phyloP scores from a whole-genome alignment of 92 coral and sea anemone genomes.

The Chrysogorgia sp. region DNA sequence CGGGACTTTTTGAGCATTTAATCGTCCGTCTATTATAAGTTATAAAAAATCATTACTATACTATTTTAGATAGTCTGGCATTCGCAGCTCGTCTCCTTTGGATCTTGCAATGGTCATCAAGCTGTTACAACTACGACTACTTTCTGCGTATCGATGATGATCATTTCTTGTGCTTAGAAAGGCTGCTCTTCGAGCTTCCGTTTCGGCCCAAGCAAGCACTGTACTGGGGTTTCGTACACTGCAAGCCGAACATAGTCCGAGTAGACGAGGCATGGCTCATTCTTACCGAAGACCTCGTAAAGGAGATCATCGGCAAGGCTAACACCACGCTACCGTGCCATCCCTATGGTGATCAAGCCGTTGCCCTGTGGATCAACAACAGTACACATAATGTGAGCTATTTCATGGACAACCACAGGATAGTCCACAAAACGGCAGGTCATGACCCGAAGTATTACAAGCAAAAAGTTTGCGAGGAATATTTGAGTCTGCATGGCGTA shows the following conservation, averaged over 20 bases:
- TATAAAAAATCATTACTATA: too few species aligned
- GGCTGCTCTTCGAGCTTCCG: constrained; percentile 72
- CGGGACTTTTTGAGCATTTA: too few species aligned
- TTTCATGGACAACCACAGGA: constrained; percentile 87
- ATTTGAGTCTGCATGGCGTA: constrained; percentile 85
- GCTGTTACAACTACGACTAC: constrained; percentile 61
- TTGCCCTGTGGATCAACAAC: constrained; percentile 81
- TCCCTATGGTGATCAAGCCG: constrained; percentile 96
- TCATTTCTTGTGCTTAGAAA: constrained; percentile 88
- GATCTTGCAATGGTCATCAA: constrained; percentile 79
- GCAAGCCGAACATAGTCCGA: constrained; percentile 77
- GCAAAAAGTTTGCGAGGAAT: constrained; percentile 65
- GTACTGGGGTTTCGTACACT: constrained; percentile 97
- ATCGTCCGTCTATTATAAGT: too few species aligned
- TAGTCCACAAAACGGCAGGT: constrained; percentile 94
- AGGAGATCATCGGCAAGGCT: constrained; percentile 67
- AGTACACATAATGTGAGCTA: constrained; percentile 81
- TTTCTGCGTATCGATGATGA: constrained; percentile 96
- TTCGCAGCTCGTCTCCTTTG: constrained; percentile 87
- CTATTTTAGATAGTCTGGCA: constrained; percentile 65
- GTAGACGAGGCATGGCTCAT: constrained; percentile 98
- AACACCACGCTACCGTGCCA: constrained; percentile 73
- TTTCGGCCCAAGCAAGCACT: constrained; percentile 70
- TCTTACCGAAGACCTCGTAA: constrained; percentile 70
- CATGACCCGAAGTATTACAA: constrained; percentile 70